Conservation (phyloP, 2,797 vertebrate species). For the Lerista edwardsae region DNA sequence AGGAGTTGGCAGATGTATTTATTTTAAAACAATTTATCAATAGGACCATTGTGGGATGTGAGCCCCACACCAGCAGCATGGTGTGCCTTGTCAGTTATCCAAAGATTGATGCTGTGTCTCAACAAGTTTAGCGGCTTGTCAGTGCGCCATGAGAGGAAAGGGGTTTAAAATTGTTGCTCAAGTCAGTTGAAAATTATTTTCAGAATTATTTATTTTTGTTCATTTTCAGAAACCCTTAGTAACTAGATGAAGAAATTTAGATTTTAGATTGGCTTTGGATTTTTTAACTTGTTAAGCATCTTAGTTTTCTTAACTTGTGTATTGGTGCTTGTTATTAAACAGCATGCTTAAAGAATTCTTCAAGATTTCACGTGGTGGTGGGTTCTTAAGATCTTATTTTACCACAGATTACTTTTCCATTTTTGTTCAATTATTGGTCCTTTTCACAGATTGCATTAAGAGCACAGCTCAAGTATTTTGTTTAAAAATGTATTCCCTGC, state of each 20-base stretch:
- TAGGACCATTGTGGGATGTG: too few species aligned
- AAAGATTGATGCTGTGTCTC: too few species aligned
- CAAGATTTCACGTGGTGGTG: not conserved
- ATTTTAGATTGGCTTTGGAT: slow-evolving; percentile 22
- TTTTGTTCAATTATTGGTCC: not conserved
- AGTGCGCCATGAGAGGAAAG: too few species aligned
- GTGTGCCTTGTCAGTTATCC: too few species aligned
- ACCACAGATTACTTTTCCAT: not conserved
- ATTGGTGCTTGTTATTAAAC: not conserved
- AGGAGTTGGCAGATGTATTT: too few species aligned
- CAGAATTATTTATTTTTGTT: too few species aligned
- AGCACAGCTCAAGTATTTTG: not conserved
- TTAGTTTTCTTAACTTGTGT: not conserved
- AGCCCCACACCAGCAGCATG: too few species aligned
- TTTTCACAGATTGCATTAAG: not conserved
- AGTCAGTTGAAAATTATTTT: not conserved
- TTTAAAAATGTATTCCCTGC: too few species aligned
- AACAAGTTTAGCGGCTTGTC: too few species aligned
- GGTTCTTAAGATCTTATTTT: not conserved
- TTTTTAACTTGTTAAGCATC: not conserved
- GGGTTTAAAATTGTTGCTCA: too few species aligned
- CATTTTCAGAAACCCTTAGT: not conserved
- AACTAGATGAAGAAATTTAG: slow-evolving; percentile 4
- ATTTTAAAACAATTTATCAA: too few species aligned
- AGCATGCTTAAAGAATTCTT: not conserved